Base-by-base conservation (phyloP, 2,113 vertebrate species). In the Zapus hudsonius region DNA sequence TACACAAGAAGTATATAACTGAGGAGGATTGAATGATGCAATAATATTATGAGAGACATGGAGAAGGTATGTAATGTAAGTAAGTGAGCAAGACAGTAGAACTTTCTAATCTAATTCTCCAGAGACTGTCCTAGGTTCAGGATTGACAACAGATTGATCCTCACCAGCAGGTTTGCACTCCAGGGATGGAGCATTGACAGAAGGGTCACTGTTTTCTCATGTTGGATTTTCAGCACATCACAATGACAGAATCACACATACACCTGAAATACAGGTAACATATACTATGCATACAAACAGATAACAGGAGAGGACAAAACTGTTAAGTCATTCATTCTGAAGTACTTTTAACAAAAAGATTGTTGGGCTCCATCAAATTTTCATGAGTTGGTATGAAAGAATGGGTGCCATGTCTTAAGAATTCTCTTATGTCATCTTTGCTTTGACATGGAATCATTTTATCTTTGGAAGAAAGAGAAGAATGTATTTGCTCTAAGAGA, bases 1-100 rank as follows among this genome's bases (percentile, higher is more conserved):
- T 95, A 97, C 97, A 98, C 52, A 16, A n/a, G n/a, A 1, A 59
- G 36, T 0, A 1, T 19, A 57, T 5, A 5, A 7, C 3, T n/a
- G 10, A 75, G 38, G 74, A 83, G 2, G 8, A 76, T 8, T 61
- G 20, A 66, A 25, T 15, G 2, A 67, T 7, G 23, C 22, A 27
- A 69, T 38, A 47, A 31, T 36, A 36, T 55, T 64, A 3, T 55
- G 20, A 44, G 42, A 92, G 31, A 59, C 7, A 25, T 29, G 2
- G 2, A n/a, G 27, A 15, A 31, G 61, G 12, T 4, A 44, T 33
- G 91, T 33, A 23, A 57, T 15, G 27, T 11, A 33, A 0, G 59
- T 8, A 63, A 74, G 31, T 31, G 59, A 44, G 25, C 0, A 25
- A 29, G 42, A 79, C 2, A 57, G n/a, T 7, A 36, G 16, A n/a